Percentiles rank a stretch among this genome's conserved stretches.
Conservation (phyloP, 92 coral and sea anemone genomes). For the Porites lobata region DNA sequence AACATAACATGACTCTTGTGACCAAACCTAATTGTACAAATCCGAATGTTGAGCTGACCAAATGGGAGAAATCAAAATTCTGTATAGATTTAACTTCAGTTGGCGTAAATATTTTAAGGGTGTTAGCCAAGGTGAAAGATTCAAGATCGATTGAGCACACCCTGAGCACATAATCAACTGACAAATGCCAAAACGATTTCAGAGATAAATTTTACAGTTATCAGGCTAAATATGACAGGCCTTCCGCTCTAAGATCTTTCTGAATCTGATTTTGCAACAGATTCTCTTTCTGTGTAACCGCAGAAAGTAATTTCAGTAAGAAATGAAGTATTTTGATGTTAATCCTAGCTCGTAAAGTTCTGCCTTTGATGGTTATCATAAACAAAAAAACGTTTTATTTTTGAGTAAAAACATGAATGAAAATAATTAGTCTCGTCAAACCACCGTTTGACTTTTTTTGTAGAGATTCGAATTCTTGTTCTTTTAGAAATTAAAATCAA, state of each 20-base stretch:
- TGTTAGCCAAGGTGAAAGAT: background rate
- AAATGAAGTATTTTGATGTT: background rate
- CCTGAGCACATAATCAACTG: background rate
- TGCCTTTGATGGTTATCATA: background rate
- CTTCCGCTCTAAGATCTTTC: no score
- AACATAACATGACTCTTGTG: background rate
- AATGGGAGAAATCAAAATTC: no score
- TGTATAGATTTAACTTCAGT: background rate
- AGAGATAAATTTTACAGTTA: background rate
- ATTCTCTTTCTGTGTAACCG: background rate
- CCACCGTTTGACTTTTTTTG: background rate
- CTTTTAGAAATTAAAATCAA: no score
- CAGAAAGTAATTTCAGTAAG: background rate
- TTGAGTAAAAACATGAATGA: conserved; percentile 1
- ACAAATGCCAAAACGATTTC: background rate
- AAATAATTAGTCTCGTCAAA: background rate
- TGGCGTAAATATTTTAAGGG: conserved; percentile 23
- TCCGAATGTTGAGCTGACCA: no score
- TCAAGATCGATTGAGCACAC: background rate
- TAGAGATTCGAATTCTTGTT: background rate
- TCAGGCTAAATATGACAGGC: background rate
- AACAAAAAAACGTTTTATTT: background rate
- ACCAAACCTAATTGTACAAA: background rate
- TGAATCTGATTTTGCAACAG: background rate
- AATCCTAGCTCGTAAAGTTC: background rate